These are phyloP conservation scores for Orientallactaga sibirica DNA, from an alignment of 2,797 vertebrate species.

Conservation along the genomic window DNA sequence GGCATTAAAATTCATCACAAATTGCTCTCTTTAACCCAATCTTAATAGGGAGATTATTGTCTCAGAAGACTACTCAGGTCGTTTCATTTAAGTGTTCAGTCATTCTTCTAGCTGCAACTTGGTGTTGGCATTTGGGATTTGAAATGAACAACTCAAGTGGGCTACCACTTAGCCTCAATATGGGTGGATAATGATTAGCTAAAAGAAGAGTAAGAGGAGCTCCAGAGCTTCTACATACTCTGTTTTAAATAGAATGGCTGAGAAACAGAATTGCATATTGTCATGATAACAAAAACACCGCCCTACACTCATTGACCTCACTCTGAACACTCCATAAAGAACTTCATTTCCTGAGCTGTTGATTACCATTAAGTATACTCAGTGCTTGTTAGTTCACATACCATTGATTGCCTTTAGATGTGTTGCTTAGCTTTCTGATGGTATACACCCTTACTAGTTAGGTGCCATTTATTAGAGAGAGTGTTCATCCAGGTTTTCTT, in stretches of 20 bases:
- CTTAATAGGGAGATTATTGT: constrained; percentile 16
- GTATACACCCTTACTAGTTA: neutral
- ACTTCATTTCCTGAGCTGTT: constrained; percentile 9
- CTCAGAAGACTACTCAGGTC: neutral
- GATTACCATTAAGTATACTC: constrained; percentile 42
- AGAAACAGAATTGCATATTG: constrained; percentile 38
- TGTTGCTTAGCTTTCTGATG: constrained; percentile 26
- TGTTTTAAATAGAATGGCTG: constrained; percentile 64
- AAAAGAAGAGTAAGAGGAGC: constrained; percentile 12
- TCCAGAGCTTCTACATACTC: neutral
- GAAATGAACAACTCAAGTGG: constrained; percentile 46
- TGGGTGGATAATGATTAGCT: constrained; percentile 60
- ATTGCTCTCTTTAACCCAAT: constrained; percentile 16
- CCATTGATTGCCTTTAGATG: constrained; percentile 18
- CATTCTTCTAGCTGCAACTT: constrained; percentile 9
- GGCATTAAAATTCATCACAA: neutral
- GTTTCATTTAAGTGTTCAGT: constrained; percentile 67
- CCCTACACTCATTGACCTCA: constrained; percentile 42
- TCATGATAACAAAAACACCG: neutral
- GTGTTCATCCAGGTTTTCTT: neutral
- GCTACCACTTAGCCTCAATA: constrained; percentile 58
- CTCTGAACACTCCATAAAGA: neutral
- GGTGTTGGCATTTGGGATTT: neutral
- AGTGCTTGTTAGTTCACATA: constrained; percentile 4
- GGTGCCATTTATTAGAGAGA: neutral